Evolutionary conservation across 1,140 invertebrate genomes (phyloP).

Genomic region (Drosophila eugracilis): DNA sequence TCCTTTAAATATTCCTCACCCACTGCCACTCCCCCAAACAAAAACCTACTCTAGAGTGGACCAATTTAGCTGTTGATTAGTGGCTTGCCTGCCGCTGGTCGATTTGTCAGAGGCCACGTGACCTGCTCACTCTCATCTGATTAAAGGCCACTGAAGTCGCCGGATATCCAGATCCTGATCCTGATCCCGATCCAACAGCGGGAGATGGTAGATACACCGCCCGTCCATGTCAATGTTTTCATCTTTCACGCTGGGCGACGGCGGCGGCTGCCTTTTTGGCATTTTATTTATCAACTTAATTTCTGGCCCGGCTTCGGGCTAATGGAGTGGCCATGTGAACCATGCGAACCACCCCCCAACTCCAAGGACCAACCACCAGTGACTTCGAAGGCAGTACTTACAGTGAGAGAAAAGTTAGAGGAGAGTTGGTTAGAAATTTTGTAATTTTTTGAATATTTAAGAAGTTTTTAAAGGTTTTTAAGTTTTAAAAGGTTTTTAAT

Average conservation of each 20-base stretch:
- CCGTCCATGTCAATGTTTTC: slow-evolving; percentile 52
- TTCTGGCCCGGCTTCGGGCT: slow-evolving; percentile 63
- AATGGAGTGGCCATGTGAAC: slow-evolving; percentile 47
- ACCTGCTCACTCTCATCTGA: slow-evolving; percentile 23
- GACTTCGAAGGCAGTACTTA: background rate
- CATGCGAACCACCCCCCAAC: slow-evolving; percentile 8
- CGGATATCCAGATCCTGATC: background rate
- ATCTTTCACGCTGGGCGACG: slow-evolving; percentile 64
- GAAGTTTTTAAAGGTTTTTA: too few species aligned
- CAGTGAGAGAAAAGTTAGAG: background rate
- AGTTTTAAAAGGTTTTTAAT: too few species aligned
- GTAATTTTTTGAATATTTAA: too few species aligned
- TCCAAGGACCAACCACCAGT: background rate
- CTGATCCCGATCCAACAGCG: slow-evolving; percentile 1
- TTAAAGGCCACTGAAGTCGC: slow-evolving; percentile 12
- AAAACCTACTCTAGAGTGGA: slow-evolving; percentile 6
- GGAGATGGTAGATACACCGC: background rate
- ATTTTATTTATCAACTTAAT: slow-evolving; percentile 81
- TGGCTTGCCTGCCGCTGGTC: slow-evolving; percentile 39
- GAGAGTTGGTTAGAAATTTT: too few species aligned
- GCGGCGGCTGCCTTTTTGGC: slow-evolving; percentile 51
- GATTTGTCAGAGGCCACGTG: slow-evolving; percentile 69
- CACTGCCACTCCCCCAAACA: background rate
- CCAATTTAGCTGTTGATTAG: slow-evolving; percentile 13
- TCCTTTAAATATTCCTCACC: too few species aligned